Base-by-base conservation (phyloP, 2,797 vertebrate genomes). In the Tolypeutes matacus region DNA sequence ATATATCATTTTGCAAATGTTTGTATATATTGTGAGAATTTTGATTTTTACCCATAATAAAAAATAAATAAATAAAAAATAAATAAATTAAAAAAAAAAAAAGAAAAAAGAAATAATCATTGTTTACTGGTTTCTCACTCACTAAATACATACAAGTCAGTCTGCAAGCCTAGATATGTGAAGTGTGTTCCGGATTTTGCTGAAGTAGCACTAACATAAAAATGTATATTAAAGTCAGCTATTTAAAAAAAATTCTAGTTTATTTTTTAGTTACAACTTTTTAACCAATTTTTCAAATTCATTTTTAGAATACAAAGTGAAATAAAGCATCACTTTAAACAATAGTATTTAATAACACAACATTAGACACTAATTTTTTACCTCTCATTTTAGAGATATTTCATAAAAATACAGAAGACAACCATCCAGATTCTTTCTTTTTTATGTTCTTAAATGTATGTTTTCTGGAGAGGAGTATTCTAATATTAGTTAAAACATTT, bases 291-390 rank as follows among this genome's bases (percentile, higher is more conserved):
- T 95, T 65, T 31, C 53, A 87, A 58, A 75, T 46, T 75, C 86
- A 64, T 56, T 95, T 97, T 92, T 84, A 82, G 18, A 78, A 62
- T 36, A 58, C 7, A 73, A 67, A n/a, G 7, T 78, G 42, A 85
- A 84, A 85, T 75, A 53, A 70, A 21, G 11, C 20, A 13, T 82
- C 11, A 42, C 31, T 70, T 18, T 39, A 81, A 91, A 29, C 0
- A 70, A 7, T 1, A 39, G 4, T 58, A 77, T 76, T 95, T 67
- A 81, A 69, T 76, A 58, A 3, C 10, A 80, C 7, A 60, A 53
- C 5, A 51, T 21, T 21, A 82, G 5, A 42, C 13, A 29, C 17
- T 11, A 53, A 17, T 6, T 65, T 58, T 39, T 9, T 23, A 72
- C 58, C 23, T 82, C 7, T 92, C 31, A 23, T 73, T 56, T 78